phyloP scores from a whole-genome alignment of 1,140 invertebrate genomes.

The Caenorhabditis elegans region WBcel235 BX284605.5:13331001-13331500 shows the following conservation, averaged over 20 bases:
- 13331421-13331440: background rate
- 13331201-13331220: background rate
- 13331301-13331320: slow-evolving; percentile 20
- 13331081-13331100: too few relatives aligned
- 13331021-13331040: too few relatives aligned
- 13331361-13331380: slow-evolving; percentile 2
- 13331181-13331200: background rate
- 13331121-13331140: background rate
- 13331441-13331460: background rate
- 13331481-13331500: background rate
- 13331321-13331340: slow-evolving; percentile 26
- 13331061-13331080: too few relatives aligned
- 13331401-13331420: slow-evolving; percentile 17
- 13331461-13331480: background rate
- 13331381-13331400: background rate
- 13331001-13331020: background rate
- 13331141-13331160: background rate
- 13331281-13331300: background rate
- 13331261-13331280: background rate
- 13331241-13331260: slow-evolving; percentile 1
- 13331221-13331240: background rate
- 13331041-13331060: too few relatives aligned
- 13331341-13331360: background rate
- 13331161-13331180: background rate
- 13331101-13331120: background rate